Conservation (phyloP, 2,888 invertebrate genomes). For the Acheta domesticus region DNA sequence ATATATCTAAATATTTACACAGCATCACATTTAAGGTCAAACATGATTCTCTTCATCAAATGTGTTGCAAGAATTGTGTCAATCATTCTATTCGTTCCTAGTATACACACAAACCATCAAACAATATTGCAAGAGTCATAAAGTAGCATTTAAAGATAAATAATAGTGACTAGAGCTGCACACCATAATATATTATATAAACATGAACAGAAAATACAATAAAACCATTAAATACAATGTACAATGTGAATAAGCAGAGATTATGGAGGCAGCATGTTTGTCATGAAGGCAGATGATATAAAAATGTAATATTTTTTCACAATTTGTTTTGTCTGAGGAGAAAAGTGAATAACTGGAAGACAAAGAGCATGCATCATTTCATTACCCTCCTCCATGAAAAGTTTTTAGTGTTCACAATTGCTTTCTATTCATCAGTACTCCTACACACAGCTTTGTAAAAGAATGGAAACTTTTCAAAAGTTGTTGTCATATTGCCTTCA, state of each 20-base stretch:
- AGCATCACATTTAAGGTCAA: constrained; percentile 10
- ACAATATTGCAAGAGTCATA: neutral
- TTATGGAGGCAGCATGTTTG: neutral
- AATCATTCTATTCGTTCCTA: neutral
- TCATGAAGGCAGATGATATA: neutral
- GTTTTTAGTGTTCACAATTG: no score
- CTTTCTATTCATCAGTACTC: no score
- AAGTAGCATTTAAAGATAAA: neutral
- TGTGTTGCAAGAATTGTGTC: constrained; percentile 18
- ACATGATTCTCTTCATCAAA: constrained; percentile 1
- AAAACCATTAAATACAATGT: neutral
- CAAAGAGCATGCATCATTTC: constrained; percentile 2
- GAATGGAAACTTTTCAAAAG: no score
- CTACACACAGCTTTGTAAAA: no score
- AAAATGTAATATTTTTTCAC: constrained; percentile 18
- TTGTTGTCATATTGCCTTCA: no score
- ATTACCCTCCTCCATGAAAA: neutral
- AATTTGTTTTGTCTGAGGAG: neutral
- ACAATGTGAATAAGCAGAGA: neutral
- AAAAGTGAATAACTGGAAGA: neutral
- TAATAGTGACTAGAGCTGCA: constrained; percentile 1
- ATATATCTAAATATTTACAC: constrained; percentile 7
- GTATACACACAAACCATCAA: neutral
- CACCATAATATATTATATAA: neutral
- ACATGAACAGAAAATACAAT: neutral